These are phyloP conservation scores for Micromussa lordhowensis DNA, from an alignment of 92 coral and sea anemone genomes.

Conservation along the genomic window DNA sequence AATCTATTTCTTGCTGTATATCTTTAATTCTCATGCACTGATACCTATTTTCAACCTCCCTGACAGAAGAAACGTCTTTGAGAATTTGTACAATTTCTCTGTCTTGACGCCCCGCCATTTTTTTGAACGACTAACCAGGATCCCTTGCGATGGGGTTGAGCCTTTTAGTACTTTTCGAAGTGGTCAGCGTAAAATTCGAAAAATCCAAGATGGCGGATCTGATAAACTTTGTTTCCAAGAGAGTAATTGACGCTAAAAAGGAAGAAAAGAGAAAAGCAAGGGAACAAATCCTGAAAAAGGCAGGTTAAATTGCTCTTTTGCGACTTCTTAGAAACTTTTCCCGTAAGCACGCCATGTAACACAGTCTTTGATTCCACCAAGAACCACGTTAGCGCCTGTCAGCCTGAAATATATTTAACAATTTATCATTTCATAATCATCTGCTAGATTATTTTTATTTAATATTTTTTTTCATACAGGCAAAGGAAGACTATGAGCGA, in stretches of 20 bases:
- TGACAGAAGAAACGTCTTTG: neutral
- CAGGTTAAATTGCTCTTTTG: neutral
- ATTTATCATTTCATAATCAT: neutral
- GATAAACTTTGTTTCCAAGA: conserved; percentile 92
- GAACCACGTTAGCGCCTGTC: no score
- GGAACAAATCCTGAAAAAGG: conserved; percentile 77
- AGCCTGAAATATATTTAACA: no score
- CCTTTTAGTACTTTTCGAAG: neutral
- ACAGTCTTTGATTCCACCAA: neutral
- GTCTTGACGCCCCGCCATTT: conserved; percentile 54
- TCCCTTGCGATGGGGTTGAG: conserved; percentile 15
- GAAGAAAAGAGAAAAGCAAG: conserved; percentile 81
- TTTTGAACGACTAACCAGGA: conserved; percentile 1
- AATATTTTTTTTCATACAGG: conserved; percentile 43
- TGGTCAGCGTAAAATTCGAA: conserved; percentile 44
- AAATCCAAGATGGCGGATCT: conserved; percentile 96
- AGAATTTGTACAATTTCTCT: conserved; percentile 12
- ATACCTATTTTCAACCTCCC: conserved; percentile 19
- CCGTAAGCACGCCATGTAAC: neutral
- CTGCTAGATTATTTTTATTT: neutral
- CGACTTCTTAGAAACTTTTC: neutral
- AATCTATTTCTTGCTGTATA: conserved; percentile 19
- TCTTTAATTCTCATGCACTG: conserved; percentile 5
- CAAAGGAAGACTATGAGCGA: conserved; percentile 87
- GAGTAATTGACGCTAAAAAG: conserved; percentile 86